Evolutionary conservation across 92 coral and sea anemone genomes (phyloP), one percentile per base, ranked within the genome.

Genomic region (Phenganax marumi): DNA sequence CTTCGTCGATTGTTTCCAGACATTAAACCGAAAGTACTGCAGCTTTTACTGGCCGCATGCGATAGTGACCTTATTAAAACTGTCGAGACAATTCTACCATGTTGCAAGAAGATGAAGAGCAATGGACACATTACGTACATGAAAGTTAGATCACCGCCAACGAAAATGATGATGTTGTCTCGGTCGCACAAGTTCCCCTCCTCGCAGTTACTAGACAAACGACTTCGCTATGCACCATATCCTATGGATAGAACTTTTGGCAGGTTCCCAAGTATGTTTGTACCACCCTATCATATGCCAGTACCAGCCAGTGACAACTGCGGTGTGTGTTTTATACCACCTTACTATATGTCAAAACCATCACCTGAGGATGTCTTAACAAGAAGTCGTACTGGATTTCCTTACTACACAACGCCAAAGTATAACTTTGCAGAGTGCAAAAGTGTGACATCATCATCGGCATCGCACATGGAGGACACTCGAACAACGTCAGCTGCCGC

Each of bases 1-100:
- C 73, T 78, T n/a, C 73, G 83, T 9, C 83, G 83, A 16, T 58
- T 78, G 16, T 78, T 78, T 25, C 83, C 83, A 13, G 83, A 78
- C 73, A 78, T 78, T 24, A 78, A 78, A 63, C 72, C 73, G 49
- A 78, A 78, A 21, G 83, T 78, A 3, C 73, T 78, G 25, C 83
- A 78, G 46, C 73, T 78, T 3, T 53, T 78, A 16, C 60, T 78
- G 12, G 83, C 73, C 22, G 83, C 83, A 12, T 78, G 83, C 22
- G 83, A 78, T 17, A 68, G 57, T 23, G 83, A 78, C 73, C 73
- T 78, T 1, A 78, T 78, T 39, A 78, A 78, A n/a, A 78, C 83
- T 50, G 73, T 78, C 10, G 83, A 78, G 24, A 78, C 83, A 4
- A 78, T 78, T n/a, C 61, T 78, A 19, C 83, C 83, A 19, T 78